These are phyloP conservation scores for Cossypha dichroa DNA, from an alignment of 2,797 vertebrate genomes.

Conservation along the genomic window DNA sequence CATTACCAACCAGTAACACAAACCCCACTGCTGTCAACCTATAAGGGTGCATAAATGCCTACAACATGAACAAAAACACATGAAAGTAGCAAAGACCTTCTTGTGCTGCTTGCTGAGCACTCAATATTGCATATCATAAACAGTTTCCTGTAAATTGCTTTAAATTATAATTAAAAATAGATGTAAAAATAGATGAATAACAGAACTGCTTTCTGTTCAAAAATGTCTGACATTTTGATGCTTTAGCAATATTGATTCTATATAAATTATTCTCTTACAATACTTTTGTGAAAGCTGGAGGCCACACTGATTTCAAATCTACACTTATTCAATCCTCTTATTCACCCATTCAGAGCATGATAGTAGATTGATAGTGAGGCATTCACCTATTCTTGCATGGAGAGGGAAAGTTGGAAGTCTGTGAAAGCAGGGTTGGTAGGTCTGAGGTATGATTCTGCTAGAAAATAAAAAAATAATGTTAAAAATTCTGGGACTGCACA, in stretches of 20 bases:
- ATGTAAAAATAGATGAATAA: background rate
- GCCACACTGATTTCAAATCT: background rate
- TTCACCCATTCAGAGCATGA: background rate
- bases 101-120: background rate
- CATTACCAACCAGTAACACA: background rate
- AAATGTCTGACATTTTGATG: background rate
- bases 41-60: background rate
- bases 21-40: background rate
- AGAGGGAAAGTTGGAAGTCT: background rate
- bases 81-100: background rate
- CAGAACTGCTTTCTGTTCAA: background rate
- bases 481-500: background rate
- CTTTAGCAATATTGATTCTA: background rate
- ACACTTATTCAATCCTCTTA: background rate
- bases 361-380: background rate
- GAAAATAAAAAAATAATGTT: background rate
- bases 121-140: background rate
- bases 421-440: background rate
- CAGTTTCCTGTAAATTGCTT: background rate
- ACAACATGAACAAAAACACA: background rate
- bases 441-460: background rate
- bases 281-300: background rate
- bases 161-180: background rate
- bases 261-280: background rate
- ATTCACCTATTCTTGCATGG: background rate